A percentile compares a stretch with the other conserved stretches of the same genome.
phyloP scores from a whole-genome alignment of 2,113 vertebrate species.

The Cebus imitator region DNA sequence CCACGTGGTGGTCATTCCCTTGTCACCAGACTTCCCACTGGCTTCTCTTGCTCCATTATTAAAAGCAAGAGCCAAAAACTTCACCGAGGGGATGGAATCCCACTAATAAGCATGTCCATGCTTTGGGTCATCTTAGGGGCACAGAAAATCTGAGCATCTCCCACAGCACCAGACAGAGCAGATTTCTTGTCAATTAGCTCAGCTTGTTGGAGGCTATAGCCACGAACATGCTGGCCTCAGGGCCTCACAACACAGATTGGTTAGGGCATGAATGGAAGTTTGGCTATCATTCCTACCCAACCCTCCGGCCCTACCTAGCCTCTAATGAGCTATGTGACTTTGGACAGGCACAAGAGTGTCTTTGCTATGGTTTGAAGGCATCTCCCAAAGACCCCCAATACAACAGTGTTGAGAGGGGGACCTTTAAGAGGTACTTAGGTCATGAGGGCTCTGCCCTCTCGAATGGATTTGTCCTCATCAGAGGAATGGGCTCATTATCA shows the following conservation, averaged over 20 bases:
- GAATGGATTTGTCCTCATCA: not conserved
- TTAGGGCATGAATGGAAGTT: not conserved
- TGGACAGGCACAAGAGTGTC: not conserved
- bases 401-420: not conserved
- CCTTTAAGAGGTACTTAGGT: not conserved
- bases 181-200: not conserved
- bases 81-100: not conserved
- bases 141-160: not conserved
- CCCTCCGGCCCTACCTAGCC: not conserved
- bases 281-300: not conserved
- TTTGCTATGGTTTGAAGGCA: not conserved
- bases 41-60: not conserved
- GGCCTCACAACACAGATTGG: not conserved
- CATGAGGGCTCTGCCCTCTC: not conserved
- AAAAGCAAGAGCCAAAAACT: not conserved
- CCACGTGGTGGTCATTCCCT: rapidly evolving
- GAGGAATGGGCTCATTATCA: not conserved
- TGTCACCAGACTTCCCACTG: rapidly evolving
- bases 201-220: not conserved
- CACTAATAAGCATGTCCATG: not conserved
- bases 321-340: not conserved
- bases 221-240: rapidly evolving
- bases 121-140: not conserved
- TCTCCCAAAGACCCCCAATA: not conserved
- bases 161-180: not conserved